Conservation (phyloP, 1,140 invertebrate genomes). For the Octopus bimaculoides region DNA sequence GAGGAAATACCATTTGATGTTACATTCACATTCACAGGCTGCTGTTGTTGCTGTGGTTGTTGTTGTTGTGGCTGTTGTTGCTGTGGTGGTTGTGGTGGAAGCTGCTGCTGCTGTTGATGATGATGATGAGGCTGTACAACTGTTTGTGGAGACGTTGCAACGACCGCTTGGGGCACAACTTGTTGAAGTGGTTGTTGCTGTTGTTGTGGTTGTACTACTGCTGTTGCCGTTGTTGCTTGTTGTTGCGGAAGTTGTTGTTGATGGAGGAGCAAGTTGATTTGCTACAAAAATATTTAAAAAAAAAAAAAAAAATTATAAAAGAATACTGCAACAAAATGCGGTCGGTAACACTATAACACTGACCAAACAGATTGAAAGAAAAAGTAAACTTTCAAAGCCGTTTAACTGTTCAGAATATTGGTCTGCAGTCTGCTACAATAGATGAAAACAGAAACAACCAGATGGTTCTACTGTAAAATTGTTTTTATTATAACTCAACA, state of each 20-base stretch:
- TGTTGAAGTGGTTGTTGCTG: slow-evolving; percentile 12
- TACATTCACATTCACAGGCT: neutral
- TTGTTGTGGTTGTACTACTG: slow-evolving; percentile 14
- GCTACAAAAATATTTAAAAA: neutral
- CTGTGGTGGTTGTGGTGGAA: neutral
- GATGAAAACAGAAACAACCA: no score
- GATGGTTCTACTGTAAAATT: no score
- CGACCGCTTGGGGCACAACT: slow-evolving; percentile 6
- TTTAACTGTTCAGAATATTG: no score
- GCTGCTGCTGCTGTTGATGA: slow-evolving; percentile 11
- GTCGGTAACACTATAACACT: no score
- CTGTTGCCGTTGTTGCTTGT: slow-evolving; percentile 13
- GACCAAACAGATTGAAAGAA: no score
- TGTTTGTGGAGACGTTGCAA: slow-evolving; percentile 22
- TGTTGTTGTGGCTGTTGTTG: slow-evolving; percentile 12
- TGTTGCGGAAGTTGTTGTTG: slow-evolving; percentile 5
- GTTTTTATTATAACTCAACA: no score
- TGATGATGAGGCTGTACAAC: slow-evolving; percentile 18
- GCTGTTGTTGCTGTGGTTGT: slow-evolving; percentile 18
- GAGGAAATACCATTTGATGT: slow-evolving; percentile 12
- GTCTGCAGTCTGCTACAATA: no score
- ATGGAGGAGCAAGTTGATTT: slow-evolving; percentile 12
- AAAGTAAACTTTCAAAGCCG: no score
- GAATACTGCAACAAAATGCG: no score
- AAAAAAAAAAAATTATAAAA: no score